Base-by-base conservation (phyloP, 2,888 invertebrate species). In the Stratiomys singularior region DNA sequence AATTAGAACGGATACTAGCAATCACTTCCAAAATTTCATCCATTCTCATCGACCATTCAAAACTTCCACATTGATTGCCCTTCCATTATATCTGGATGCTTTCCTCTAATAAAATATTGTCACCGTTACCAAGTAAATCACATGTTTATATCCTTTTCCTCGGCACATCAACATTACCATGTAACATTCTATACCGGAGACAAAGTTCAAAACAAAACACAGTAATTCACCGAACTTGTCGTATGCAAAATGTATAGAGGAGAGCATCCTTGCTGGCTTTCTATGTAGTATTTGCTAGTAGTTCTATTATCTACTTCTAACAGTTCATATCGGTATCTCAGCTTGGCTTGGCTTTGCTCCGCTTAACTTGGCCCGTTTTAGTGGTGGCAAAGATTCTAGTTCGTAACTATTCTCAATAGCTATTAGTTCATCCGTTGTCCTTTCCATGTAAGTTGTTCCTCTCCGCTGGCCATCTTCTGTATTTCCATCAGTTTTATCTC, bases 151-250 rank as follows among this genome's bases (percentile, higher is more conserved):
- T 60, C 60, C 1, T 60, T 25, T 60, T 23, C 13, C 52, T 15
- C 4, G 0, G 15, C 15, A 21, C 60, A 23, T 60, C 60, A 60
- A 60, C 37, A 5, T 37, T 9, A 37, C 9, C 37, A 37, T 37
- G 37, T 37, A 37, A 37, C 37, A 18, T 18, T 52, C 60, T 15
- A 23, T 60, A 18, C 25, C 21, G 21, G 15, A 28, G 69, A 47
- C 69, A 69, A 69, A 46, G 69, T 69, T 69, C 69, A 69, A 69
- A 69, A 69, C 69, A 46, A 69, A 46, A 69, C 47, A 30, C 69
- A 47, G 69, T 69, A 69, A 69, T 69, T 69, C 47, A 69, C 69
- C 15, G 69, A 69, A 47, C 69, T 47, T 47, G 69, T 47, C 23
- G 23, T 69, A 47, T 69, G 69, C 69, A 69, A 69, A 69, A 47